phyloP scores from a whole-genome alignment of 2,113 vertebrate genomes.

The Aspidoscelis tigris region DNA sequence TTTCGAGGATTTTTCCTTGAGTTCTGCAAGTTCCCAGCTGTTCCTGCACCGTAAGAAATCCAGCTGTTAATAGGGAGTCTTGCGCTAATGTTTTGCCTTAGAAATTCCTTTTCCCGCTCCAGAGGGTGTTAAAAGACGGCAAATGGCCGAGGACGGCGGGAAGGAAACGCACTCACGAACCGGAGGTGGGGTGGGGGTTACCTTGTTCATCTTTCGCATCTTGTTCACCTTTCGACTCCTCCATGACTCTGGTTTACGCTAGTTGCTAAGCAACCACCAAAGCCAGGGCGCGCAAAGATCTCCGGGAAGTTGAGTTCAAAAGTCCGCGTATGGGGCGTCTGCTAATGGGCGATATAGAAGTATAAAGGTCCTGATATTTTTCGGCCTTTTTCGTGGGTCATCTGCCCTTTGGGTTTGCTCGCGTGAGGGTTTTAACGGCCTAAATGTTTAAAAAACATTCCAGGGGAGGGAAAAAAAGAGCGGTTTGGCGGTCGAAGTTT shows the following conservation, averaged over 20 bases:
- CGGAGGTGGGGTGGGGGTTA: not conserved
- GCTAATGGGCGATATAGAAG: no score
- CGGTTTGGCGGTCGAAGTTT: no score
- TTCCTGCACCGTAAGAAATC: not conserved
- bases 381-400: not conserved
- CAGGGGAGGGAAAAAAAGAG: not conserved
- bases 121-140: no score
- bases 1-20: not conserved
- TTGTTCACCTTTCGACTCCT: not conserved
- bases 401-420: no score
- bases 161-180: no score
- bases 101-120: no score
- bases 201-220: not conserved
- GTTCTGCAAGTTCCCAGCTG: not conserved
- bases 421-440: no score
- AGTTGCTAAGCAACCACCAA: conserved; percentile 58
- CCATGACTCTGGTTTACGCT: conserved; percentile 18
- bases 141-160: no score
- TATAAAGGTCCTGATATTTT: no score
- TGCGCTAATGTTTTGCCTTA: not conserved
- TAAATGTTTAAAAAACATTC: no score
- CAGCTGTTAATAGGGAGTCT: no score
- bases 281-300: not conserved
- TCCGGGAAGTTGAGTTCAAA: not conserved
- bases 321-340: fast-evolving